A percentile compares a stretch with the other conserved stretches of the same genome.
These are phyloP conservation scores for Phasianus colchicus DNA, from an alignment of 2,113 vertebrate genomes.

Conservation along the genomic window DNA sequence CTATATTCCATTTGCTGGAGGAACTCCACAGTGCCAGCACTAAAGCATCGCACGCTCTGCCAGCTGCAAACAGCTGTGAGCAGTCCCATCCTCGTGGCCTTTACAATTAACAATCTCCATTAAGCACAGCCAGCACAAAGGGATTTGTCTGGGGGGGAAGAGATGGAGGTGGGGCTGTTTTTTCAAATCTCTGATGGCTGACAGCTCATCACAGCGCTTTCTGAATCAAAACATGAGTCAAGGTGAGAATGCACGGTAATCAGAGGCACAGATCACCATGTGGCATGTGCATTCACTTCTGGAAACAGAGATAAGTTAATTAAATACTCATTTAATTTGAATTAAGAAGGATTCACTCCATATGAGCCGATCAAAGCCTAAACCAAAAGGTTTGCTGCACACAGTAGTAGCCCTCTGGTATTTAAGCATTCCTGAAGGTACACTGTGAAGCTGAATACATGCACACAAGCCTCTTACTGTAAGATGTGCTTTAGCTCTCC, in stretches of 20 bases:
- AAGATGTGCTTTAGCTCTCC: not conserved
- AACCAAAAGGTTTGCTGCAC: not conserved
- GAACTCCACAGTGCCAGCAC: not conserved
- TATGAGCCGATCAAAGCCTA: constrained; percentile 58
- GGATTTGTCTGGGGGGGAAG: not conserved
- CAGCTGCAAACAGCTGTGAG: not conserved
- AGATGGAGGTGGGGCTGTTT: not conserved
- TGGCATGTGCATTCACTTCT: constrained; percentile 45
- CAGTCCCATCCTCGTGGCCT: not conserved
- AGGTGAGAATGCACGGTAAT: constrained; percentile 12
- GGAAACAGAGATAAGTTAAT: constrained; percentile 72
- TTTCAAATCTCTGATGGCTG: not conserved
- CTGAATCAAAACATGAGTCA: constrained; percentile 28
- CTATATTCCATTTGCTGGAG: fast-evolving
- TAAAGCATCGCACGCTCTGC: not conserved
- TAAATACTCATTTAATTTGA: constrained; percentile 73
- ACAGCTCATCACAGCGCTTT: not conserved
- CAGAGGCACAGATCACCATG: constrained; percentile 32
- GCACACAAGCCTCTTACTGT: fast-evolving
- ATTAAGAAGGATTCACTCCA: constrained; percentile 65
- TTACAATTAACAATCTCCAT: not conserved
- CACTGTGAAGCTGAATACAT: too few species aligned
- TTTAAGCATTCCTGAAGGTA: not conserved
- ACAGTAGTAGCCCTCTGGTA: not conserved
- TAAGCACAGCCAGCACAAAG: not conserved